A percentile compares a stretch with the other conserved stretches of the same genome.
Evolutionary conservation across 1,140 invertebrate species (phyloP).

Genomic region (Drosophila baimaii): DNA sequence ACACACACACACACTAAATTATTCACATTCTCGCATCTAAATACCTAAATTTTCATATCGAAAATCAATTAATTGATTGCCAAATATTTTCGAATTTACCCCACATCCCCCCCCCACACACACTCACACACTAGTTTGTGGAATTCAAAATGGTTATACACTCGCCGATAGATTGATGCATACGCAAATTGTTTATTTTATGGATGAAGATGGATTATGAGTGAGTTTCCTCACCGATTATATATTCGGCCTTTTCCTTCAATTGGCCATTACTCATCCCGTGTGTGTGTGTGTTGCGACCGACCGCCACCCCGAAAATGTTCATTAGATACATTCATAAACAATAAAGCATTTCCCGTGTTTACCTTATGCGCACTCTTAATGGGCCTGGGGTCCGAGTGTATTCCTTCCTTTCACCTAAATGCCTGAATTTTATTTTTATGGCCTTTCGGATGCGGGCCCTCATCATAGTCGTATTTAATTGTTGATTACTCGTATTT

Average conservation of each 20-base stretch:
- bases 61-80: conserved; percentile 81
- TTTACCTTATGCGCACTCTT: conserved; percentile 77
- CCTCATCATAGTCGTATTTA: conserved; percentile 58
- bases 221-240: conserved; percentile 44
- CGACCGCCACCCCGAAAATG: conserved; percentile 17
- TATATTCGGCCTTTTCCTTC: conserved; percentile 31
- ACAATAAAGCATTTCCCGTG: conserved; percentile 73
- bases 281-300: conserved; percentile 12
- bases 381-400: conserved; percentile 57
- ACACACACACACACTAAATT: conserved; percentile 4
- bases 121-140: conserved; percentile 26
- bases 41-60: conserved; percentile 54
- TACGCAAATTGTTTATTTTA: conserved; percentile 76
- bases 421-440: conserved; percentile 46
- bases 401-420: conserved; percentile 48
- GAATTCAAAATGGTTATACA: conserved; percentile 52
- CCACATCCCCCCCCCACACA: background rate
- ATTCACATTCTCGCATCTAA: conserved; percentile 9
- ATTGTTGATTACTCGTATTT: conserved; percentile 66
- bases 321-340: conserved; percentile 64
- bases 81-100: conserved; percentile 61
- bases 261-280: conserved; percentile 71
- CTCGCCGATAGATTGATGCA: conserved; percentile 73
- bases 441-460: conserved; percentile 46
- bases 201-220: conserved; percentile 81